phyloP scores from a whole-genome alignment of 2,888 invertebrate genomes.

The Tenthredo mesomela region DNA sequence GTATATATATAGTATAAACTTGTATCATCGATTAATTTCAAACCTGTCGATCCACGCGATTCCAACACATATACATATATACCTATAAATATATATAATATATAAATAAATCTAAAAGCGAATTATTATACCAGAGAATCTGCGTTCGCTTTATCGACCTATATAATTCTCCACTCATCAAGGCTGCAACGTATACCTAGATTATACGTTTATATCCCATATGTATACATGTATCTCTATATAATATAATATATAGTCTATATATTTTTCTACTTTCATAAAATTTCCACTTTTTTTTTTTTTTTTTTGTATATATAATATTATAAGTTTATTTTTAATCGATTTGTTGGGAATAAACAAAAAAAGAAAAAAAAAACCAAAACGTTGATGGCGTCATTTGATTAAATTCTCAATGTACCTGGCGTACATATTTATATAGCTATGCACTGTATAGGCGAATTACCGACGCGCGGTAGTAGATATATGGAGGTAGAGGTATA shows the following conservation, averaged over 20 bases:
- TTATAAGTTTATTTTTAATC: background rate
- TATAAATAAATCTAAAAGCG: background rate
- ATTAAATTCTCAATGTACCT: conserved; percentile 64
- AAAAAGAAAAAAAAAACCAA: background rate
- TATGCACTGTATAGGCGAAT: conserved; percentile 10
- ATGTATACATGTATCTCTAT: background rate
- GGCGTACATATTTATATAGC: background rate
- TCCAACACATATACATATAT: background rate
- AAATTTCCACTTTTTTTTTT: background rate
- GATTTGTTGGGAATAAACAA: background rate
- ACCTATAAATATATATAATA: background rate
- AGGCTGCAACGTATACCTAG: background rate
- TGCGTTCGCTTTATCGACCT: background rate
- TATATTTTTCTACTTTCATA: background rate
- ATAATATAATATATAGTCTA: too few species aligned
- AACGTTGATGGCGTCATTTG: conserved; percentile 62
- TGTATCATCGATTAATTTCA: conserved; percentile 27
- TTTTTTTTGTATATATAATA: background rate
- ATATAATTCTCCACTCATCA: background rate
- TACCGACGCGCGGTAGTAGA: background rate
- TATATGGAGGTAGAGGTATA: background rate
- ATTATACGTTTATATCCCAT: background rate
- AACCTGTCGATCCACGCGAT: background rate
- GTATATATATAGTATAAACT: background rate
- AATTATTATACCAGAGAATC: conserved; percentile 3